Conservation (phyloP, 2,888 invertebrate genomes). For the Leucophenga maculata region DNA sequence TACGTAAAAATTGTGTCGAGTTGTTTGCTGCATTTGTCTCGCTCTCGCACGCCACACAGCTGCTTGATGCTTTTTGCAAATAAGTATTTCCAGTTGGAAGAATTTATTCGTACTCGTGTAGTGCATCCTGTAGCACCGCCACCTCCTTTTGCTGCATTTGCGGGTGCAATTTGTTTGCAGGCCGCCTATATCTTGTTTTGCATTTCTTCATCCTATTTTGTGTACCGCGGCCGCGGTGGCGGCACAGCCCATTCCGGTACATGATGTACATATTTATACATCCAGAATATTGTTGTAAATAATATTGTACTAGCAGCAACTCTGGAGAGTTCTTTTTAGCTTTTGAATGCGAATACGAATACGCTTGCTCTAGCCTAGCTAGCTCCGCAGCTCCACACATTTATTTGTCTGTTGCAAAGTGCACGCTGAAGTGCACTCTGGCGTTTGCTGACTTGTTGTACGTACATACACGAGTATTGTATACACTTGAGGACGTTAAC, state of each 20-base stretch:
- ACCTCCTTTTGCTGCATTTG: neutral
- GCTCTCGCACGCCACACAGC: too few species aligned
- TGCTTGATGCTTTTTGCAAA: too few species aligned
- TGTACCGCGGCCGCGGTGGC: too few species aligned
- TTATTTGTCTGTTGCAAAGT: constrained; percentile 32
- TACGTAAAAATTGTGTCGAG: constrained; percentile 43
- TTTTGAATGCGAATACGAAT: too few species aligned
- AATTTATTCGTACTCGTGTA: neutral
- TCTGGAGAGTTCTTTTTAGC: too few species aligned
- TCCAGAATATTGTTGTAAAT: too few species aligned
- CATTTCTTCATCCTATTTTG: neutral
- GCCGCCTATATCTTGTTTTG: neutral
- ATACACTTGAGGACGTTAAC: constrained; percentile 24
- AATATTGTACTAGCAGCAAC: too few species aligned
- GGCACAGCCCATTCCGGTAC: neutral
- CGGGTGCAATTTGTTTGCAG: constrained; percentile 4
- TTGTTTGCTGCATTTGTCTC: too few species aligned
- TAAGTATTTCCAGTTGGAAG: constrained; percentile 14
- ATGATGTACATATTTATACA: neutral
- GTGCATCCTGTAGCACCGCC: neutral
- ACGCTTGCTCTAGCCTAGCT: too few species aligned
- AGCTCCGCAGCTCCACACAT: too few species aligned
- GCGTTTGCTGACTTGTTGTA: constrained; percentile 58
- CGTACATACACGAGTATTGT: constrained; percentile 27
- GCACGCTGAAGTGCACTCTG: constrained; percentile 53